Percentiles rank a stretch among this genome's conserved stretches.
Evolutionary conservation across 2,113 vertebrate genomes (phyloP).

Genomic region (Pycnonotus jocosus): DNA sequence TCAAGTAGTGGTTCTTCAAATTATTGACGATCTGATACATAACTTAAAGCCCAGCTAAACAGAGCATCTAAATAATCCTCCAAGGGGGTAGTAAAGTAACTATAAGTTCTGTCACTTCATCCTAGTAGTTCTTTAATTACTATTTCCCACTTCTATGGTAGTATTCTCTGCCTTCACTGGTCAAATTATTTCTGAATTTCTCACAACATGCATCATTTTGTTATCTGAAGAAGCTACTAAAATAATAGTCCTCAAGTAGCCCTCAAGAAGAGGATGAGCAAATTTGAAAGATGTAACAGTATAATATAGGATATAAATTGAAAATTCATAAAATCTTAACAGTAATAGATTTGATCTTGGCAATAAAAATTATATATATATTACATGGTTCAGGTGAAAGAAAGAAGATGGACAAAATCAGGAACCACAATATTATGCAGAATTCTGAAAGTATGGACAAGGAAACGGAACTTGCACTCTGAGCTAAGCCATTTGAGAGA

Average conservation of each 20-base stretch:
- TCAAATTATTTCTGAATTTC: not conserved
- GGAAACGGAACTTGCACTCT: not conserved
- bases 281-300: not conserved
- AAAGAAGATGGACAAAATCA: not conserved
- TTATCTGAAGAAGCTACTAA: not conserved
- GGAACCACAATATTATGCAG: not conserved
- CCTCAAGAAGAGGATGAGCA: not conserved
- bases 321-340: not conserved
- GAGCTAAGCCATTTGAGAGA: not conserved
- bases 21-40: not conserved
- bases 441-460: not conserved
- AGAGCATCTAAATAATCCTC: not conserved
- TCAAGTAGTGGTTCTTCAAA: not conserved
- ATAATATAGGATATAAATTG: not conserved
- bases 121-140: not conserved
- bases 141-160: not conserved
- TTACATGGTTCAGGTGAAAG: not conserved
- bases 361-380: not conserved
- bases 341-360: not conserved
- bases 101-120: not conserved
- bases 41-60: not conserved
- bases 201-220: not conserved
- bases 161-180: not conserved
- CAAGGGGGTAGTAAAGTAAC: not conserved
- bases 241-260: not conserved